Evolutionary conservation across 37 sponge, comb jelly and placozoan species (phyloP).

Genomic region (Halichondria panicea): DNA sequence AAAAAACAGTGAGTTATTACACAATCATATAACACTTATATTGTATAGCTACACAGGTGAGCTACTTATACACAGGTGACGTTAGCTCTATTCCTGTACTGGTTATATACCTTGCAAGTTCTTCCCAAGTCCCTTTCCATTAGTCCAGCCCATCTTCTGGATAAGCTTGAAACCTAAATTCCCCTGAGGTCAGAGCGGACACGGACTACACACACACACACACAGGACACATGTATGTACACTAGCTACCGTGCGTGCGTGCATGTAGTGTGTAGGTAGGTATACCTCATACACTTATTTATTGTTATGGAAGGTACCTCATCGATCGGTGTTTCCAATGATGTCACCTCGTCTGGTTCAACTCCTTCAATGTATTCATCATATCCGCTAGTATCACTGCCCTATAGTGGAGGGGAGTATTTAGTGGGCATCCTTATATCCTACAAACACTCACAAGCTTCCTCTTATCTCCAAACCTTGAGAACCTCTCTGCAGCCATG

Average conservation of each 20-base stretch:
- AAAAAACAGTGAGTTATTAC: too few relatives aligned
- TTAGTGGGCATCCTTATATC: not conserved
- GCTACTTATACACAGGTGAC: not conserved
- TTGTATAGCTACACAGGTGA: not conserved
- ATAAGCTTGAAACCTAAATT: constrained; percentile 82
- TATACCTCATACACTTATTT: too few relatives aligned
- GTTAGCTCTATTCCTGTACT: not conserved
- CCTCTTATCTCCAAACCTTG: constrained; percentile 55
- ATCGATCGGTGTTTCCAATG: constrained; percentile 56
- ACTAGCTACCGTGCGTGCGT: constrained; percentile 5
- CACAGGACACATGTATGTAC: not conserved
- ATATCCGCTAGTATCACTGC: constrained; percentile 52
- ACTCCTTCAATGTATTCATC: constrained; percentile 77
- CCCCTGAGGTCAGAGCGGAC: constrained; percentile 50
- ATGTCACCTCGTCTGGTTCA: constrained; percentile 61
- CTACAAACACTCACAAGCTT: constrained; percentile 23
- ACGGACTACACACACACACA: constrained; percentile 46
- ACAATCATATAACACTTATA: too few relatives aligned
- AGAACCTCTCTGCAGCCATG: constrained; percentile 40
- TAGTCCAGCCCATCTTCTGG: constrained; percentile 79
- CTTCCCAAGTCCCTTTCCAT: constrained; percentile 76
- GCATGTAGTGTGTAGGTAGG: too few relatives aligned
- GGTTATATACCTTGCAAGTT: constrained; percentile 55
- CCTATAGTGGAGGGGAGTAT: not conserved
- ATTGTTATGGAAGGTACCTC: too few relatives aligned